phyloP scores from a whole-genome alignment of 2,797 vertebrate species.

The Gymnothorax reevesii region DNA sequence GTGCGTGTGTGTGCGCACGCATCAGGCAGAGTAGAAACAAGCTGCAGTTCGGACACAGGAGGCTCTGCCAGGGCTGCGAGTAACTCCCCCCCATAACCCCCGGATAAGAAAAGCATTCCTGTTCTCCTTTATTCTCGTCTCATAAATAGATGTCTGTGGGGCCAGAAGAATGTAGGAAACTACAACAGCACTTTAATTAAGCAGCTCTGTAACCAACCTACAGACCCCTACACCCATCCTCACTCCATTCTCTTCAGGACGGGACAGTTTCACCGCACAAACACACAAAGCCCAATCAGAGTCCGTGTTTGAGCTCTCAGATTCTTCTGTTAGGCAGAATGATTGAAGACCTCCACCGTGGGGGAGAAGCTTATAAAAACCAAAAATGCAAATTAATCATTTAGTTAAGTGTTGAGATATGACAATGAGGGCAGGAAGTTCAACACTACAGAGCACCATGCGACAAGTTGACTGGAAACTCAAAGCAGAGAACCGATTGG shows the following conservation, averaged over 20 bases:
- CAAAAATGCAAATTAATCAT: too few species aligned
- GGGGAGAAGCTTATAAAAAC: constrained; percentile 21
- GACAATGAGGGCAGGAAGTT: constrained; percentile 21
- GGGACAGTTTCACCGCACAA: constrained; percentile 50
- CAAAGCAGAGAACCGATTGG: constrained; percentile 87
- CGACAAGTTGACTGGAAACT: constrained; percentile 92
- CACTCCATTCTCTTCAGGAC: constrained; percentile 43
- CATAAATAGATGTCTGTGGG: constrained; percentile 75
- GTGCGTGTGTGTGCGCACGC: too few species aligned
- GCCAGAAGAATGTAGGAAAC: constrained; percentile 66
- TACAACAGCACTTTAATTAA: constrained; percentile 71
- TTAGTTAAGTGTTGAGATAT: neutral
- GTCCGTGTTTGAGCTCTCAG: constrained; percentile 44
- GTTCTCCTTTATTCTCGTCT: constrained; percentile 75
- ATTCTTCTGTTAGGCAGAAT: constrained; percentile 44
- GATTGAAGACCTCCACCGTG: constrained; percentile 2
- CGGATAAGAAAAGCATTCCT: constrained; percentile 86
- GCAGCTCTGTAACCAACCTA: constrained; percentile 57
- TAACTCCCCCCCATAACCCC: constrained; percentile 36
- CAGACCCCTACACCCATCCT: constrained; percentile 46
- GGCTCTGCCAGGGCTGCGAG: constrained; percentile 74
- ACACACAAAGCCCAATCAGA: constrained; percentile 45
- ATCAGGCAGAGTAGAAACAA: too few species aligned
- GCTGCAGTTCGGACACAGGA: constrained; percentile 77
- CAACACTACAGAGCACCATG: constrained; percentile 65